Conservation (phyloP, 2,113 vertebrate species). For the Megalops atlanticus region DNA sequence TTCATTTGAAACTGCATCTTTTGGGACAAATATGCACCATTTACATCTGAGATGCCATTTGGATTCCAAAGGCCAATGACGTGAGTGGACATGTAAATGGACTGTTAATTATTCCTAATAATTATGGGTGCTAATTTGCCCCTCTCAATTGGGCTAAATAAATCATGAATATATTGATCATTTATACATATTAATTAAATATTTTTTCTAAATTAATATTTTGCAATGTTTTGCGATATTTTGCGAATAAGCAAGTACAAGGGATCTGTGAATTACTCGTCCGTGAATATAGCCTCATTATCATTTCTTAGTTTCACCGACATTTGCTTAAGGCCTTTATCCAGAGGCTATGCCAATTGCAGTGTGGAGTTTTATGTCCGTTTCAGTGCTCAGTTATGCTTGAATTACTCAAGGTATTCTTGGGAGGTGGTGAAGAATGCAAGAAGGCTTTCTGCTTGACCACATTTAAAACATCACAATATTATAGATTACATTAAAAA, state of each 20-base stretch:
- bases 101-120: background rate
- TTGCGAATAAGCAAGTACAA: too few relatives aligned
- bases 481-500: too few relatives aligned
- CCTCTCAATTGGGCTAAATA: background rate
- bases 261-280: background rate
- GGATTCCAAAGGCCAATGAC: background rate
- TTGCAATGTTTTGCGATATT: too few relatives aligned
- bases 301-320: background rate
- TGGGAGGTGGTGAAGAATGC: too few relatives aligned
- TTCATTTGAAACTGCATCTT: background rate
- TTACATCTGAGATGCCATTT: background rate
- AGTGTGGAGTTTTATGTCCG: background rate
- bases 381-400: background rate
- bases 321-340: background rate
- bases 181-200: background rate
- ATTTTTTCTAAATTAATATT: too few relatives aligned
- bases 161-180: background rate
- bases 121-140: background rate
- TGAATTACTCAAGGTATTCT: too few relatives aligned
- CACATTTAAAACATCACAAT: too few relatives aligned
- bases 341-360: background rate
- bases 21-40: background rate
- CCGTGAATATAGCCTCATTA: background rate
- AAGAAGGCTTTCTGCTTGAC: too few relatives aligned
- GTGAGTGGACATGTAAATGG: too few relatives aligned